These are phyloP conservation scores for Oscheius onirici DNA, from an alignment of 2,888 invertebrate genomes.

Conservation along the genomic window DNA sequence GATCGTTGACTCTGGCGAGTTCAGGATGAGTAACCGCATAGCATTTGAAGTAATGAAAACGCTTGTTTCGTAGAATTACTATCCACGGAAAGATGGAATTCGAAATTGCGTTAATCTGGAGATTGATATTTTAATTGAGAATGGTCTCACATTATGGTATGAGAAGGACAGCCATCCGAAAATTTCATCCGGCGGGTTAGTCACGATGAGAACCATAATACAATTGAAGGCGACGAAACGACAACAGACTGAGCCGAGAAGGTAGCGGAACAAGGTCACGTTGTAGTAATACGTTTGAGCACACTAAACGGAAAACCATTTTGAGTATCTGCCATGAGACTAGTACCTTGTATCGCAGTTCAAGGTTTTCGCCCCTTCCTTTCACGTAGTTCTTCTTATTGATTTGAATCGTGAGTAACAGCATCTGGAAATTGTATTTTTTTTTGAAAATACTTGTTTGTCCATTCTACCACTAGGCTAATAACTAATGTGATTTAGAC, in stretches of 20 bases:
- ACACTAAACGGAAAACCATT: neutral
- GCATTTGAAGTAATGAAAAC: neutral
- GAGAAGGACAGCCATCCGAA: slow-evolving; percentile 16
- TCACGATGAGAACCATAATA: neutral
- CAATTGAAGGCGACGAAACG: slow-evolving; percentile 20
- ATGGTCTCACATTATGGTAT: slow-evolving; percentile 5
- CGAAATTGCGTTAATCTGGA: slow-evolving; percentile 11
- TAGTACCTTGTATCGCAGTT: neutral
- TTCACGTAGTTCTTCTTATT: slow-evolving; percentile 2
- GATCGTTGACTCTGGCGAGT: slow-evolving; percentile 4
- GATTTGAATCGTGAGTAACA: neutral
- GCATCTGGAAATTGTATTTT: slow-evolving; percentile 1
- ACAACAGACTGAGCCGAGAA: neutral
- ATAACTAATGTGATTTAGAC: too few species aligned
- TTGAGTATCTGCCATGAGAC: neutral
- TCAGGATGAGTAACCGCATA: neutral
- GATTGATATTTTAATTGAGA: neutral
- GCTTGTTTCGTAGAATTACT: slow-evolving; percentile 3
- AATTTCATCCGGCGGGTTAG: neutral
- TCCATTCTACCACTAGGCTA: too few species aligned
- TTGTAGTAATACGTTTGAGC: slow-evolving; percentile 16
- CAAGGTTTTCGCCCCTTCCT: slow-evolving; percentile 1
- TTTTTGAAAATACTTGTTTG: neutral
- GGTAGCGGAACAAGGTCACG: neutral
- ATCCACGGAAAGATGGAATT: slow-evolving; percentile 23